Percentiles rank a stretch among this genome's conserved stretches.
phyloP scores from a whole-genome alignment of 2,888 invertebrate genomes.

The Thymelicus sylvestris region DNA sequence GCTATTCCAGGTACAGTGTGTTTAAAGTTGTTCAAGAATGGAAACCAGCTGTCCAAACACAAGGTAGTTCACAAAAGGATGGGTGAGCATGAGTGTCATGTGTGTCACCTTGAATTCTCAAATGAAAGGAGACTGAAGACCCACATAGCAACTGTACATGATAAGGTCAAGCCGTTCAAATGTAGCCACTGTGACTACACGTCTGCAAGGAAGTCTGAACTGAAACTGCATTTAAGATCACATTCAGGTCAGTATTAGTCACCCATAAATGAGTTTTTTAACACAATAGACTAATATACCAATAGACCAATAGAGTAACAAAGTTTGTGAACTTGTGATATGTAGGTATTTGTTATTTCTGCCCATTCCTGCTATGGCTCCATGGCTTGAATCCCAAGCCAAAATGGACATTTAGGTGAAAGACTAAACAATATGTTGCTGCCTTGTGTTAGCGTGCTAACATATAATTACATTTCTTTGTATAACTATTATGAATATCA shows the following conservation, averaged over 20 bases:
- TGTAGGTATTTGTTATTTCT: not conserved
- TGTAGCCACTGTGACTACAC: conserved; percentile 89
- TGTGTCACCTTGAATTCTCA: conserved; percentile 85
- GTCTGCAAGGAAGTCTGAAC: conserved; percentile 86
- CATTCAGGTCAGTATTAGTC: conserved; percentile 85
- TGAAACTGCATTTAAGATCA: conserved; percentile 87
- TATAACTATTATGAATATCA: too few relatives aligned
- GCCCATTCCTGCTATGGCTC: too few relatives aligned
- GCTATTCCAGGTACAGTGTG: conserved; percentile 84
- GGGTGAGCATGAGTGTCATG: conserved; percentile 73
- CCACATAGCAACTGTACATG: conserved; percentile 87
- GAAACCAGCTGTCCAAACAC: conserved; percentile 92
- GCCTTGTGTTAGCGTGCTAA: too few relatives aligned
- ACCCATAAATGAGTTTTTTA: not conserved
- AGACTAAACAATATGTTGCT: too few relatives aligned
- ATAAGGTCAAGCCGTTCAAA: conserved; percentile 87
- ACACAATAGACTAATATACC: too few relatives aligned
- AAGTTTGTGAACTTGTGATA: too few relatives aligned
- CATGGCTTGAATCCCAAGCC: too few relatives aligned
- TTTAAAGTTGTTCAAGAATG: conserved; percentile 91
- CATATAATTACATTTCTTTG: too few relatives aligned
- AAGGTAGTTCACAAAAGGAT: conserved; percentile 84
- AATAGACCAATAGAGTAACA: too few relatives aligned
- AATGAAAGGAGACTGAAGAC: conserved; percentile 78
- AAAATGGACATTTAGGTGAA: too few relatives aligned